Percentiles rank a stretch among this genome's conserved stretches.
phyloP scores from a whole-genome alignment of 2,797 vertebrate species.

The Danio choprae region DNA sequence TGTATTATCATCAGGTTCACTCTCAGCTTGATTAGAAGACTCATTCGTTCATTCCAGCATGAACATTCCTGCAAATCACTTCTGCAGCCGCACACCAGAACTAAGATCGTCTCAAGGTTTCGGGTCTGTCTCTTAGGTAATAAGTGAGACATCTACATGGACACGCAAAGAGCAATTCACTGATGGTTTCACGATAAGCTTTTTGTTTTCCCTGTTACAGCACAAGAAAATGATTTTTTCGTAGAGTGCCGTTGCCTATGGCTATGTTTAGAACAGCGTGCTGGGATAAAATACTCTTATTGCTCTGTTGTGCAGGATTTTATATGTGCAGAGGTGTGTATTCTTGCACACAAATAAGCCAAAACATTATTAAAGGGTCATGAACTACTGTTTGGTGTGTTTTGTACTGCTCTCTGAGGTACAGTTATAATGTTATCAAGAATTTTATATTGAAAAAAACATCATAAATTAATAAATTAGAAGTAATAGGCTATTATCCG shows the following conservation, averaged over 20 bases:
- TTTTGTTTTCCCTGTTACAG: constrained; percentile 5
- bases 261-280: background rate
- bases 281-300: background rate
- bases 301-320: too few species aligned
- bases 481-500: too few species aligned
- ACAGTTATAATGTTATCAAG: too few species aligned
- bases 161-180: constrained; percentile 38
- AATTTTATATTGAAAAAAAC: too few species aligned
- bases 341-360: too few species aligned
- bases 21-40: constrained; percentile 58
- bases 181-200: constrained; percentile 7
- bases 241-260: background rate
- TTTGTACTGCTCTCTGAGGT: too few species aligned
- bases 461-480: too few species aligned
- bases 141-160: constrained; percentile 35
- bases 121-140: constrained; percentile 39
- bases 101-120: constrained; percentile 49
- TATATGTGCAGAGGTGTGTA: too few species aligned
- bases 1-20: constrained; percentile 52
- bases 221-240: constrained; percentile 7
- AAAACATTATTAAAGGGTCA: too few species aligned
- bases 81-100: constrained; percentile 42
- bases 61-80: constrained; percentile 53
- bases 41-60: constrained; percentile 55
- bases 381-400: too few species aligned